These are phyloP conservation scores for Dryoscopus gambensis DNA, from an alignment of 2,113 vertebrate species.

Conservation along the genomic window DNA sequence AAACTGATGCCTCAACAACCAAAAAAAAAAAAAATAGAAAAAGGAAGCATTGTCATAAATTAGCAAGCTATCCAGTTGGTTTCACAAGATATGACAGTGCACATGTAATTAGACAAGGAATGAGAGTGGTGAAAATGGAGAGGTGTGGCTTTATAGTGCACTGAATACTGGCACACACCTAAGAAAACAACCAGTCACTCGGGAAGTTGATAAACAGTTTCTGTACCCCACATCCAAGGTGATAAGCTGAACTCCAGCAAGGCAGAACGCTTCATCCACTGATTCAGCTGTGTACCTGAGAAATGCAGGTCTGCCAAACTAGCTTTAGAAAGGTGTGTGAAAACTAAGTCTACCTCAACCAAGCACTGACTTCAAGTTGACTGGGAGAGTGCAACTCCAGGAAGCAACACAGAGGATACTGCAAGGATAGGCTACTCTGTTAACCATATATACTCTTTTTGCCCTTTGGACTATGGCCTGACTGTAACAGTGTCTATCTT, in stretches of 20 bases:
- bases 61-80: not conserved
- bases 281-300: not conserved
- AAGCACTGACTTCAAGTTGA: not conserved
- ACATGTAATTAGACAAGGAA: not conserved
- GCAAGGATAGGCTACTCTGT: not conserved
- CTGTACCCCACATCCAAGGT: not conserved
- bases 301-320: not conserved
- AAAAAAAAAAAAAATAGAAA: not conserved
- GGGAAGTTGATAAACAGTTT: not conserved
- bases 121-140: not conserved
- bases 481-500: not conserved
- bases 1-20: not conserved
- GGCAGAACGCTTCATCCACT: not conserved
- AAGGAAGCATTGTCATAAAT: not conserved
- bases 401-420: not conserved
- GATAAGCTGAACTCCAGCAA: not conserved
- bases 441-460: not conserved
- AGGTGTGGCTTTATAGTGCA: not conserved
- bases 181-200: not conserved
- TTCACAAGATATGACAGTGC: constrained; percentile 11
- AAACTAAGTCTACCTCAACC: not conserved
- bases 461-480: not conserved
- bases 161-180: not conserved
- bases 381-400: not conserved
- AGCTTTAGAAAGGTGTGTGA: not conserved